Evolutionary conservation across 2,113 vertebrate genomes (phyloP), one percentile per base, ranked within the genome.

Genomic region (Podarcis cretensis): DNA sequence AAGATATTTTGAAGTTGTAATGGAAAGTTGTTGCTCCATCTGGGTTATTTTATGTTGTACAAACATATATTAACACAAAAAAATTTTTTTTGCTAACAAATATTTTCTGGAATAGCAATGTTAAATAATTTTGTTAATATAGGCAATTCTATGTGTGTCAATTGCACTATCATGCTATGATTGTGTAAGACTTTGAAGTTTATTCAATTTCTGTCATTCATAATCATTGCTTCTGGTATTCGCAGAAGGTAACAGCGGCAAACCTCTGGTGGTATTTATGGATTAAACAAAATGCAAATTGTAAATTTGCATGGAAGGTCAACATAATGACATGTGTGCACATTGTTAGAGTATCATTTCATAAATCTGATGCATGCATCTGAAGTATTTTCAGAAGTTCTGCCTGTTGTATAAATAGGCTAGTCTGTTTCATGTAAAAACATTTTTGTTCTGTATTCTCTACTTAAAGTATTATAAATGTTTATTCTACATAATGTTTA

Each of bases 231-330:
- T 21, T 87, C 76, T 82, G 73, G 14, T 14, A 16, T 78, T 92
- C 0, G 0, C n/a, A 43, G 89, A 76, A 85, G 9, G 16, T 16
- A 77, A 25, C 1, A 4, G 25, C 84, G 86, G 1, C 89, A 88
- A 89, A 86, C 43, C 7, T 87, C n/a, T 83, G 43, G 32, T 0
- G 0, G 54, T 90, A 1, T 27, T 18, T 3, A 3, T 87, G 21
- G 5, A 32, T 88, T 25, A 89, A 79, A 74, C 48, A 68, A 88
- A 85, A 91, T 82, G 14, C 3, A 4, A 83, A 30, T 66, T 63
- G 1, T 65, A 0, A 86, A n/a, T 63, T 63, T 0, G 3, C 0
- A 0, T 59, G 35, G 57, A n/a, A 7, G 0, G 0, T 68, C 30
- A 81, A 84, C 21, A 13, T 79, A 59, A 85, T 5, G 30, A 73